phyloP scores from a whole-genome alignment of 2,113 vertebrate species.

The Malurus melanocephalus region DNA sequence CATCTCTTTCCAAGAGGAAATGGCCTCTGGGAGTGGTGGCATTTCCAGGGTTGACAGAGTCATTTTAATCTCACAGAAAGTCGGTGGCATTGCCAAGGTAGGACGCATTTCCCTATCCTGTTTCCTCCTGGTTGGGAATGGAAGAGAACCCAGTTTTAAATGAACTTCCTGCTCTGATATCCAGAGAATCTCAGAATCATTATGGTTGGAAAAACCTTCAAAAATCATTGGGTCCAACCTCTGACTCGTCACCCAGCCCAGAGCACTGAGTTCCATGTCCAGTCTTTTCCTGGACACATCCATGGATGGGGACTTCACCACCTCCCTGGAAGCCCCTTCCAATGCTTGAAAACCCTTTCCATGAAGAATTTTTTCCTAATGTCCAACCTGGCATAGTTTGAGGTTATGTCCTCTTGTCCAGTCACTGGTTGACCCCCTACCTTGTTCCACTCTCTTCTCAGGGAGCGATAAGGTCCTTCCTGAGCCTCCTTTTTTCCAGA shows the following conservation, averaged over 20 bases:
- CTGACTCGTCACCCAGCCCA: no score
- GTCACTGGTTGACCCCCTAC: accelerated
- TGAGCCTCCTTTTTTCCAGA: background rate
- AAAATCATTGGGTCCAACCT: accelerated
- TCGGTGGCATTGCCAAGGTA: background rate
- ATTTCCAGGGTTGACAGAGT: background rate
- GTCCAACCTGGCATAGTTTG: background rate
- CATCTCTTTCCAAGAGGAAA: background rate
- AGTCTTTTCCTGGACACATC: background rate
- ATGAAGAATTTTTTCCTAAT: background rate
- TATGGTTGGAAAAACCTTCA: background rate
- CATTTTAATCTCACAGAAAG: background rate
- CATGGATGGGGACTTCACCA: background rate
- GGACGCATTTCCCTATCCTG: background rate
- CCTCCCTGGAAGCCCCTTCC: background rate
- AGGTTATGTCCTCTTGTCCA: background rate
- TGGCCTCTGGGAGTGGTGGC: background rate
- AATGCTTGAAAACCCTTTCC: background rate
- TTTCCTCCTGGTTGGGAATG: background rate
- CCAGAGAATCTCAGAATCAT: background rate
- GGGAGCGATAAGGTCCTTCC: background rate
- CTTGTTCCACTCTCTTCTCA: background rate
- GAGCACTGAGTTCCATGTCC: background rate
- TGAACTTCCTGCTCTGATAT: background rate
- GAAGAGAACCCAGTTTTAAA: background rate